Evolutionary conservation across 1,140 invertebrate genomes (phyloP).

Genomic region (Orius insidiosus): DNA sequence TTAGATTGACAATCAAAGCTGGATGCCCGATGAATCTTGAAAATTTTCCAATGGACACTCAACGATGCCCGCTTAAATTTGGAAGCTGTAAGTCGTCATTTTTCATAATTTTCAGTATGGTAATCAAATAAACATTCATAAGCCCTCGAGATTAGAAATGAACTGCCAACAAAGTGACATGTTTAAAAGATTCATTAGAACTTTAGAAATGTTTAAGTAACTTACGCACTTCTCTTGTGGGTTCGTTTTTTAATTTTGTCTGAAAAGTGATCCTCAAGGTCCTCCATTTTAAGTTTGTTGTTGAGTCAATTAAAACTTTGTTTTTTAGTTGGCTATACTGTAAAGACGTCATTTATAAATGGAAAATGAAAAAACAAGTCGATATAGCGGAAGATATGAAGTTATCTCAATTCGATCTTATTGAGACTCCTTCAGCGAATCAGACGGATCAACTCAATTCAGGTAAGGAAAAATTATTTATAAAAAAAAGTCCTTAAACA

Average conservation of each 20-base stretch:
- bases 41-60: slow-evolving; percentile 82
- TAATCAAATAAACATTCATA: slow-evolving; percentile 4
- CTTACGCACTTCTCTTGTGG: too few species aligned
- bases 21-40: slow-evolving; percentile 83
- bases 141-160: neutral
- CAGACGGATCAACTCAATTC: slow-evolving; percentile 36
- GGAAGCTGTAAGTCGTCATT: slow-evolving; percentile 62
- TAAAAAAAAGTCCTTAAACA: too few species aligned
- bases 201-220: too few species aligned
- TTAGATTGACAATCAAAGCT: slow-evolving; percentile 75
- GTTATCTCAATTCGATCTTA: slow-evolving; percentile 68
- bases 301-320: too few species aligned
- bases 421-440: slow-evolving; percentile 56
- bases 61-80: slow-evolving; percentile 67
- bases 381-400: slow-evolving; percentile 71
- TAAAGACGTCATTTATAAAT: slow-evolving; percentile 62
- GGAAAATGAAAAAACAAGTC: slow-evolving; percentile 58
- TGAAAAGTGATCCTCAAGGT: too few species aligned
- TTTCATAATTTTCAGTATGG: neutral
- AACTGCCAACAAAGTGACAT: too few species aligned
- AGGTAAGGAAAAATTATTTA: slow-evolving; percentile 19
- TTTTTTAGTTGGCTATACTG: slow-evolving; percentile 63
- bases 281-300: too few species aligned
- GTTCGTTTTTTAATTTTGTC: too few species aligned
- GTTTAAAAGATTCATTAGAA: too few species aligned